phyloP scores from a whole-genome alignment of 1,140 invertebrate genomes.

The Helicorthomorpha holstii region DNA sequence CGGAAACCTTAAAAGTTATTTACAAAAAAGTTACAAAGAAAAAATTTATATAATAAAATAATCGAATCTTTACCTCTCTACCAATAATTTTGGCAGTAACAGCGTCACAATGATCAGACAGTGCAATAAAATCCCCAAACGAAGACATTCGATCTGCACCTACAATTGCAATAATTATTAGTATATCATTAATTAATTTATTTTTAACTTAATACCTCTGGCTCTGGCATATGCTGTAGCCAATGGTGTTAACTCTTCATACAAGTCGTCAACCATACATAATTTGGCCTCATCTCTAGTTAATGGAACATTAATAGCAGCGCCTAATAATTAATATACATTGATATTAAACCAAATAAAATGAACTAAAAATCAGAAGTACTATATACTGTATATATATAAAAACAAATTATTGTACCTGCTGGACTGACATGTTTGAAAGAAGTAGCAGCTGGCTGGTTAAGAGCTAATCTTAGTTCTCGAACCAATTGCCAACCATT shows the following conservation, averaged over 20 bases:
- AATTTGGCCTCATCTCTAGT: conserved; percentile 54
- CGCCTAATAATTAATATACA: conserved; percentile 34
- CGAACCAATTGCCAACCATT: conserved; percentile 93
- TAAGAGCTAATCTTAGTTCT: conserved; percentile 62
- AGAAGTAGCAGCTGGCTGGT: conserved; percentile 80
- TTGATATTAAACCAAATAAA: not conserved
- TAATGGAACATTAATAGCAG: conserved; percentile 71
- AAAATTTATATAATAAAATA: not conserved
- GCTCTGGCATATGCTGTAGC: conserved; percentile 89
- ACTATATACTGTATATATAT: too few species aligned
- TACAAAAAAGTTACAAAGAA: not conserved
- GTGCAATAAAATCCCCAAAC: conserved; percentile 92
- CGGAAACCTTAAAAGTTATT: conserved; percentile 49
- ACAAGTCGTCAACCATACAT: conserved; percentile 83
- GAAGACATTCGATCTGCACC: conserved; percentile 98
- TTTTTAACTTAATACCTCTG: conserved; percentile 38
- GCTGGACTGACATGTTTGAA: conserved; percentile 97
- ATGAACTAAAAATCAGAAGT: not conserved
- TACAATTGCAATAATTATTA: conserved; percentile 12
- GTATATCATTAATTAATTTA: conserved; percentile 12
- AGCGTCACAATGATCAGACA: conserved; percentile 81
- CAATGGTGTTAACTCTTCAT: conserved; percentile 56
- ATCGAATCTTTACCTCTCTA: conserved; percentile 32
- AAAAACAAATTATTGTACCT: conserved; percentile 19
- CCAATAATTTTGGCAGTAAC: conserved; percentile 58